phyloP scores from a whole-genome alignment of 2,888 invertebrate species.

The Agrochola litura region DNA sequence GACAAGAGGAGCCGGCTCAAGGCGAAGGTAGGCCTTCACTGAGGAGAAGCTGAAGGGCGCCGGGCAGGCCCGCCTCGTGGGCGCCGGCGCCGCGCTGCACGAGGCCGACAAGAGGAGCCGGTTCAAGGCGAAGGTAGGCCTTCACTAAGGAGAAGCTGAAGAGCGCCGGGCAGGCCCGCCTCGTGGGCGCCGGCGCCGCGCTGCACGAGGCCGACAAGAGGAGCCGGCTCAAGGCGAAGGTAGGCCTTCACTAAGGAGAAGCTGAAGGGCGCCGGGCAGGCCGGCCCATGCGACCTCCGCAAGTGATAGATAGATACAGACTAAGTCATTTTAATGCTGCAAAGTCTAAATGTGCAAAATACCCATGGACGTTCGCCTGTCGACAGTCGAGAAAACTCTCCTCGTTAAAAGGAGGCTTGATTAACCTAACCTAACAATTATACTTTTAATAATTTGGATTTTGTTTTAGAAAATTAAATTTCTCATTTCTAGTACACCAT shows the following conservation, averaged over 20 bases:
- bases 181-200: slow-evolving; percentile 94
- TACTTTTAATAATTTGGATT: neutral
- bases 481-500: neutral
- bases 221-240: slow-evolving; percentile 1
- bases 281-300: neutral
- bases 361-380: neutral
- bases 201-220: slow-evolving; percentile 92
- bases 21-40: neutral
- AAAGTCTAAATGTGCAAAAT: neutral
- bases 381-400: neutral
- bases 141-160: too few species aligned
- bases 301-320: neutral
- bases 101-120: slow-evolving; percentile 87
- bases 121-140: slow-evolving; percentile 3
- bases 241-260: too few species aligned
- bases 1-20: slow-evolving; percentile 72
- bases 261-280: too few species aligned
- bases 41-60: slow-evolving; percentile 81
- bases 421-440: neutral
- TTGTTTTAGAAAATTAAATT: neutral
- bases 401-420: neutral
- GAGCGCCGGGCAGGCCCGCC: slow-evolving; percentile 93
- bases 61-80: slow-evolving; percentile 93
- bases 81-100: slow-evolving; percentile 94
- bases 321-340: neutral